These are phyloP conservation scores for Ennomos fuscantarius DNA, from an alignment of 2,888 invertebrate genomes.

Conservation along the genomic window DNA sequence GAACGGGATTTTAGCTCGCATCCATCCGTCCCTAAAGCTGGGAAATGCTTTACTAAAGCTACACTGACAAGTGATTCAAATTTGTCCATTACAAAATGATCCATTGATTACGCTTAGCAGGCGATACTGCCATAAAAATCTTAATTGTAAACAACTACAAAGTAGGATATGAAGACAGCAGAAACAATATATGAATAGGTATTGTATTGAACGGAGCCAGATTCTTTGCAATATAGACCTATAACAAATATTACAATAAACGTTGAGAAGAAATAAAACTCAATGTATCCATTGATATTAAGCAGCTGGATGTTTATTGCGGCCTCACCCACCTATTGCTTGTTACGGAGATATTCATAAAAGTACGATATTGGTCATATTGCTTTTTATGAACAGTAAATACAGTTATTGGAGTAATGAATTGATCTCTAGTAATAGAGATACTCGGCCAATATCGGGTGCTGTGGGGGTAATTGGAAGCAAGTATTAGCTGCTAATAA, in stretches of 20 bases:
- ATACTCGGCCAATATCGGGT: slow-evolving; percentile 4
- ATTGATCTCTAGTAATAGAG: slow-evolving; percentile 29
- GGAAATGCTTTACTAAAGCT: too few relatives aligned
- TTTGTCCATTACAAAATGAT: too few relatives aligned
- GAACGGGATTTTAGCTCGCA: too few relatives aligned
- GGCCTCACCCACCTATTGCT: slow-evolving; percentile 54
- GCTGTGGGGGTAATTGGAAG: not conserved
- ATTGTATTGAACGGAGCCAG: too few relatives aligned
- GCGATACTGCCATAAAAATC: too few relatives aligned
- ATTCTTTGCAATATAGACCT: not conserved
- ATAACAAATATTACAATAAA: slow-evolving; percentile 43
- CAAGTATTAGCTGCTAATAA: too few relatives aligned
- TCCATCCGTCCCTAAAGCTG: too few relatives aligned
- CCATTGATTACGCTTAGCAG: too few relatives aligned
- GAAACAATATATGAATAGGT: too few relatives aligned
- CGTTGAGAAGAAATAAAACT: slow-evolving; percentile 49
- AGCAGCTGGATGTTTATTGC: slow-evolving; percentile 61
- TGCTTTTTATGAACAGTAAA: slow-evolving; percentile 38
- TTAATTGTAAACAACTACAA: too few relatives aligned
- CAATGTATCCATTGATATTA: slow-evolving; percentile 51
- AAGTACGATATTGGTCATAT: slow-evolving; percentile 45
- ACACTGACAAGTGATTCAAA: too few relatives aligned
- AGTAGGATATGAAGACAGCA: too few relatives aligned
- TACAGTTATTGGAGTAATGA: slow-evolving; percentile 33
- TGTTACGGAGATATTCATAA: slow-evolving; percentile 48